phyloP scores from a whole-genome alignment of 1,140 invertebrate species.

The Diprion similis region DNA sequence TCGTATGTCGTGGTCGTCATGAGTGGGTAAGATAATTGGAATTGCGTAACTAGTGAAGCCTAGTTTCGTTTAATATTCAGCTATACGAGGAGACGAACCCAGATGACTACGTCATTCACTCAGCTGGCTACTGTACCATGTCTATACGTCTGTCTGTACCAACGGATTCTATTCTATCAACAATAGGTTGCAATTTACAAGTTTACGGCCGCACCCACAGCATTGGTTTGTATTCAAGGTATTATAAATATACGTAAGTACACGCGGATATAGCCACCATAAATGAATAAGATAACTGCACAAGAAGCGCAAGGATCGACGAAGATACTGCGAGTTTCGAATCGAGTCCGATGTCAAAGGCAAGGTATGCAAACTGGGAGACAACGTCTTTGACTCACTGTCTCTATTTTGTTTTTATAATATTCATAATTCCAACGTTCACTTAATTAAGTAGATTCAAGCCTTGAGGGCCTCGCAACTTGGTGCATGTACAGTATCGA shows the following conservation, averaged over 20 bases:
- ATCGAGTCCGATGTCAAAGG: too few species aligned
- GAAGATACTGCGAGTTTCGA: too few species aligned
- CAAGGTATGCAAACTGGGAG: neutral
- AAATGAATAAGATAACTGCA: too few species aligned
- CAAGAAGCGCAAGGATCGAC: too few species aligned
- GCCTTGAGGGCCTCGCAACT: neutral
- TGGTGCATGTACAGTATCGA: neutral
- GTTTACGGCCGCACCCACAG: neutral
- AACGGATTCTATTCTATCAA: neutral
- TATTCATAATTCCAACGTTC: neutral
- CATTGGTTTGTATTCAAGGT: neutral
- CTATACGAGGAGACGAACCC: constrained; percentile 1
- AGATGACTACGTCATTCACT: neutral
- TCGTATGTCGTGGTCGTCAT: neutral
- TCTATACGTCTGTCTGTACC: neutral
- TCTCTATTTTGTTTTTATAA: neutral
- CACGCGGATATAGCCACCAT: too few species aligned
- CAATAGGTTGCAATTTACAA: constrained; percentile 3
- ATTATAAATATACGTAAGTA: neutral
- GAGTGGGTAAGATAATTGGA: constrained; percentile 1
- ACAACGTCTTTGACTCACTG: neutral
- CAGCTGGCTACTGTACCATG: neutral
- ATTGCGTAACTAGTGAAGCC: constrained; percentile 1
- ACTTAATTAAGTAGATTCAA: neutral
- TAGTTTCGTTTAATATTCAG: constrained; percentile 5